Evolutionary conservation across 2,888 invertebrate species (phyloP), one percentile per base, ranked within the genome.

Genomic region (Aphodius granarius): DNA sequence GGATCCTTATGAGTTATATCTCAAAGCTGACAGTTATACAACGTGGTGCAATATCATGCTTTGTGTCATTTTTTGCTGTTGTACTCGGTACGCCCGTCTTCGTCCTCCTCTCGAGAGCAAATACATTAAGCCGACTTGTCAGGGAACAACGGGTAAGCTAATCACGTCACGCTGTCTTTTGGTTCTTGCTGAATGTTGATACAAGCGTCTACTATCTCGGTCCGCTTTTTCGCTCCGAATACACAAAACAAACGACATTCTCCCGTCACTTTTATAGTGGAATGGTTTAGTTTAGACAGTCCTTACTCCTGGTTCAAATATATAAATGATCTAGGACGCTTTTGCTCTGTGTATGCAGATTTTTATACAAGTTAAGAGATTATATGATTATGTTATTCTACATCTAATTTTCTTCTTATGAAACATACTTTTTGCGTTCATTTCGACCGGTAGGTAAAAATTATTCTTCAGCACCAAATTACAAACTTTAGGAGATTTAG

Each of bases 61-160:
- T 43, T 13, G 43, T 43, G 43, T 43, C 43, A 6, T 43, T 43
- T 43, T 43, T 43, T 43, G 43, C 43, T 6, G 1, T 43, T 16
- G 13, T 65, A 16, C n/a, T 18, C 65, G 19, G 19, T 4, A 5
- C 19, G 19, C 65, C n/a, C 65, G 65, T 65, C 19, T 68, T 68
- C 68, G n/a, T 20, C n/a, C n/a, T 19, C 22, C 19, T 65, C 19
- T 1, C 9, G 68, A 68, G 22, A 20, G 68, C 68, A 68, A 68
- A 68, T 22, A 68, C 68, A 68, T 68, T 68, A 68, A 68, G 68
- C 68, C 68, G 68, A 68, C 68, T 68, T 68, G 68, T 68, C 68
- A 21, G 21, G 16, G 21, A 68, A 68, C 68, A 68, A 68, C 68
- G 13, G 68, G 68, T 21, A 68, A 19, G 68, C 68, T 68, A 68